Conservation (phyloP, 2,113 vertebrate genomes). For the Picathartes gymnocephalus region DNA sequence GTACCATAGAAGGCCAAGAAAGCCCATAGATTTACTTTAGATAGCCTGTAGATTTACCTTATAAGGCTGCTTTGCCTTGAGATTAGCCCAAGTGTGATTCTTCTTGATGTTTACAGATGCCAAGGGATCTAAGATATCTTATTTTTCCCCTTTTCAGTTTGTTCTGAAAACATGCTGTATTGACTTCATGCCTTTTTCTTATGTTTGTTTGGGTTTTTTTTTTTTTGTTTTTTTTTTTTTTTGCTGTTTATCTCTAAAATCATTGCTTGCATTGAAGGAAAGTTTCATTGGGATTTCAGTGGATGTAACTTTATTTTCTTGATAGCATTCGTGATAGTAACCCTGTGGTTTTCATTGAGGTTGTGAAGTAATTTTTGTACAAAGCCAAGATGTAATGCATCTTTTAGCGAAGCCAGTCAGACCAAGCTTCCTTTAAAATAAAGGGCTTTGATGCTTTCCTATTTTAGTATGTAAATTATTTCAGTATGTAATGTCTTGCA, state of each 20-base stretch:
- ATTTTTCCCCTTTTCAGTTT: not conserved
- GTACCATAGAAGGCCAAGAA: not conserved
- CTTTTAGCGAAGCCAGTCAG: not conserved
- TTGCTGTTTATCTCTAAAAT: not conserved
- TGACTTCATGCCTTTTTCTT: not conserved
- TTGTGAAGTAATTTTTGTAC: not conserved
- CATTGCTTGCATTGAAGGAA: not conserved
- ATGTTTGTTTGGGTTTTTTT: not conserved
- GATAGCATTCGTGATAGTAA: not conserved
- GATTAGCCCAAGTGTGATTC: not conserved
- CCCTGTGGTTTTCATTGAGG: not conserved
- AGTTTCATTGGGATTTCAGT: not conserved
- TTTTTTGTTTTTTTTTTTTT: not conserved
- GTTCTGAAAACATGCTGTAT: not conserved
- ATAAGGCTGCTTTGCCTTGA: not conserved
- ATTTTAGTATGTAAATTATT: not conserved
- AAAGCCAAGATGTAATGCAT: not conserved
- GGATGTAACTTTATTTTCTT: not conserved
- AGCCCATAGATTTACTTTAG: not conserved
- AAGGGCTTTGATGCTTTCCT: not conserved
- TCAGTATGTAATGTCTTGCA: not conserved
- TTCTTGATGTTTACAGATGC: conserved; percentile 29
- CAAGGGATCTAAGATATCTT: not conserved
- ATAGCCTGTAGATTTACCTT: not conserved
- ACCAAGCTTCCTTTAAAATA: not conserved